Base-by-base conservation (phyloP, 2,797 vertebrate genomes). In the Danio jaintianensis region DNA sequence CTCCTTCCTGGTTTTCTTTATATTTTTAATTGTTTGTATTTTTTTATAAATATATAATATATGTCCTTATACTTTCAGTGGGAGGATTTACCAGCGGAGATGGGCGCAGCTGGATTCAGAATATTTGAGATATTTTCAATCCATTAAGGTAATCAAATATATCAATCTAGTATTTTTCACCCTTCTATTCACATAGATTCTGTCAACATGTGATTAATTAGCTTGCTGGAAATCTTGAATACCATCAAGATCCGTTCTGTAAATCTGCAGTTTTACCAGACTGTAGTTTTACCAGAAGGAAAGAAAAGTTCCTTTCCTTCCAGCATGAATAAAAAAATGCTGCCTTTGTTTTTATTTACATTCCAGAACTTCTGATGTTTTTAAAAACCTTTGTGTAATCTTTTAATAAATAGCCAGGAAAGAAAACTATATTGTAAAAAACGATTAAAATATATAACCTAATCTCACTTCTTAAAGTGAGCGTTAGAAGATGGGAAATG, bases 41-140 rank as follows among this genome's bases (percentile, higher is more conserved):
- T 0, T 29, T 38, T 29, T n/a, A 2, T 0, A 43, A n/a, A 11
- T 74, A 9, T 16, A 20, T 18, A 56, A 59, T 67, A 48, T 48
- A 45, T 2, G 6, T 69, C 55, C 47, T 75, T 79, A 52, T 66
- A 16, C 61, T 61, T 79, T 55, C 81, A 87, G 86, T 50, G 69
- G 62, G 16, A 67, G 43, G 63, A 76, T 76, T 40, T 85, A 82
- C 62, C 83, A 87, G 77, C 84, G 79, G 22, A 69, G 86, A 40
- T 87, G 86, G 86, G 86, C 87, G n/a, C 74, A 68, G 47, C 58
- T 87, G 52, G 85, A 85, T 56, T 38, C 53, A 10, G 64, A 83
- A 15, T 87, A 85, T 66, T 59, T 87, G 66, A 83, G 69, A 80
- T 87, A 85, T 61, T 86, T 78, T 68, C 79, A 86, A 29, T 75